These are phyloP conservation scores for Anseranas semipalmata DNA, from an alignment of 2,113 vertebrate species.

Conservation along the genomic window DNA sequence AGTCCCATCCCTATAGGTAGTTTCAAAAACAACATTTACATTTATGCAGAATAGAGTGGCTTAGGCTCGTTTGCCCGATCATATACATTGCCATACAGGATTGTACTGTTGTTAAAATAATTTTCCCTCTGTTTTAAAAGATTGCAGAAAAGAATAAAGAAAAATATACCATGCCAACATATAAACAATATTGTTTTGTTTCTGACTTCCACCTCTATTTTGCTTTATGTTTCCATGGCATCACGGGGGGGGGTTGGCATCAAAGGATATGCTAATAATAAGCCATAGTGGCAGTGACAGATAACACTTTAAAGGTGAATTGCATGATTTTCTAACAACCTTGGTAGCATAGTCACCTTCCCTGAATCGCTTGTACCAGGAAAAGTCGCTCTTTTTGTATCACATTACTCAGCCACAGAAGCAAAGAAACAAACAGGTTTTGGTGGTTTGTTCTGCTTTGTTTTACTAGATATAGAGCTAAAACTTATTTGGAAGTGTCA, in stretches of 20 bases:
- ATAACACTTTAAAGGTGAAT: slow-evolving; percentile 17
- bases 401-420: background rate
- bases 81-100: background rate
- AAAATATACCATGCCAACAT: background rate
- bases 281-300: background rate
- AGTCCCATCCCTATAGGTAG: background rate
- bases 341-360: background rate
- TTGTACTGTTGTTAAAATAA: background rate
- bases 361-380: background rate
- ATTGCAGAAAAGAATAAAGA: background rate
- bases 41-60: background rate
- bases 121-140: background rate
- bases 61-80: background rate
- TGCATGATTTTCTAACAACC: background rate
- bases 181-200: background rate
- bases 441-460: background rate
- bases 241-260: background rate
- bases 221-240: background rate
- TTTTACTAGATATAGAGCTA: background rate
- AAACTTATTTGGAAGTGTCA: background rate
- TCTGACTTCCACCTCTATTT: background rate
- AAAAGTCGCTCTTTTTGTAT: background rate
- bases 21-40: background rate
- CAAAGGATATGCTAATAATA: slow-evolving; percentile 5
- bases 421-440: background rate